phyloP scores from a whole-genome alignment of 2,113 vertebrate species.

The Takifugu bimaculatus region DNA sequence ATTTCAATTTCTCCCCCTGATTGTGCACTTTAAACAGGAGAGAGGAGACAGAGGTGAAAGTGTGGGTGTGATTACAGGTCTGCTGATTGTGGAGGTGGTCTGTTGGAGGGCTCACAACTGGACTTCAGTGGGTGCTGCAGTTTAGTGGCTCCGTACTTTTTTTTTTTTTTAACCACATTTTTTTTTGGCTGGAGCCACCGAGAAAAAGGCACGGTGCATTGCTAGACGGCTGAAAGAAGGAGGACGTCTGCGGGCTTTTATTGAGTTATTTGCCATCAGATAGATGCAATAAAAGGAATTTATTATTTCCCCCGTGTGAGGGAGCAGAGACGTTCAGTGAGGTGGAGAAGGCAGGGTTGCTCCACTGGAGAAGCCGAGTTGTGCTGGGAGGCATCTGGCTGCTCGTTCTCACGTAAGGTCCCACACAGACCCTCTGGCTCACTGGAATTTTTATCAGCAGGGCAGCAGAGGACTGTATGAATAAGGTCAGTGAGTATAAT shows the following conservation, averaged over 20 bases:
- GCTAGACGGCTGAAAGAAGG: conserved; percentile 23
- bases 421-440: conserved; percentile 29
- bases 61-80: conserved; percentile 2
- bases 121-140: too few relatives aligned
- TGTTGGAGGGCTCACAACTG: conserved; percentile 8
- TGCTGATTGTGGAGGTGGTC: conserved; percentile 17
- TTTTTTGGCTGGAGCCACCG: conserved; percentile 13
- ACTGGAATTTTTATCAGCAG: conserved; percentile 44
- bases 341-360: conserved; percentile 25
- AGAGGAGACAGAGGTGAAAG: conserved; percentile 5
- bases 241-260: conserved; percentile 8
- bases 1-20: background rate
- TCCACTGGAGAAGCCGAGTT: conserved; percentile 23
- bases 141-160: too few relatives aligned
- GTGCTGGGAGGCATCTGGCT: conserved; percentile 50
- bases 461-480: conserved; percentile 17
- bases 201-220: conserved; percentile 21
- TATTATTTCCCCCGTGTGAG: conserved; percentile 35
- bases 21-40: background rate
- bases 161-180: too few relatives aligned
- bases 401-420: conserved; percentile 37
- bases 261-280: conserved; percentile 50
- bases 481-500: conserved; percentile 42
- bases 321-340: conserved; percentile 33
- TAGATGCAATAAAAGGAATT: conserved; percentile 55